phyloP scores from a whole-genome alignment of 2,888 invertebrate genomes.

The Dicyrtomina minuta region DNA sequence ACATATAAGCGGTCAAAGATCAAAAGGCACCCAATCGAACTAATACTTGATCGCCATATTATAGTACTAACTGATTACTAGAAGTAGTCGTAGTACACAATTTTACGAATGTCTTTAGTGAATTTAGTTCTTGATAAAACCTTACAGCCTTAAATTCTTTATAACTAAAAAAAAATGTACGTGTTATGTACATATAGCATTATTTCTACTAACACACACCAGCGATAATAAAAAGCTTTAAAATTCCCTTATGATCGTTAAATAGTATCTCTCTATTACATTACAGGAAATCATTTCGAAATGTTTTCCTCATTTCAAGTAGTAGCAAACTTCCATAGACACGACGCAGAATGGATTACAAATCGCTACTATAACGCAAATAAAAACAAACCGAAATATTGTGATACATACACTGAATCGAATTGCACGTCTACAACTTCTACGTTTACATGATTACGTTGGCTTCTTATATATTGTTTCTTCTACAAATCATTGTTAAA shows the following conservation, averaged over 20 bases:
- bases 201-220: slow-evolving; percentile 5
- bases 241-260: background rate
- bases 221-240: slow-evolving; percentile 3
- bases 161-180: background rate
- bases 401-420: slow-evolving; percentile 2
- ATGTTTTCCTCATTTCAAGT: background rate
- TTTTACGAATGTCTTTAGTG: background rate
- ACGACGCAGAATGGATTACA: background rate
- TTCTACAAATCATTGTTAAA: background rate
- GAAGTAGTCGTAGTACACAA: no score
- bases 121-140: background rate
- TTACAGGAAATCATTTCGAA: background rate
- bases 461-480: slow-evolving; percentile 4
- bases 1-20: slow-evolving; percentile 12
- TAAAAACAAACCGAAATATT: slow-evolving; percentile 12
- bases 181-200: slow-evolving; percentile 1
- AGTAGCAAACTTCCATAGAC: background rate
- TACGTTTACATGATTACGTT: slow-evolving; percentile 1
- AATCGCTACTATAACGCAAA: background rate
- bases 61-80: no score
- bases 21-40: slow-evolving; percentile 26
- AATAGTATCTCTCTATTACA: background rate
- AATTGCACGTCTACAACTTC: no score
- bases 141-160: slow-evolving; percentile 1
- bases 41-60: slow-evolving; percentile 12